These are phyloP conservation scores for Glaucidium brasilianum DNA, from an alignment of 2,113 vertebrate species.

Conservation along the genomic window DNA sequence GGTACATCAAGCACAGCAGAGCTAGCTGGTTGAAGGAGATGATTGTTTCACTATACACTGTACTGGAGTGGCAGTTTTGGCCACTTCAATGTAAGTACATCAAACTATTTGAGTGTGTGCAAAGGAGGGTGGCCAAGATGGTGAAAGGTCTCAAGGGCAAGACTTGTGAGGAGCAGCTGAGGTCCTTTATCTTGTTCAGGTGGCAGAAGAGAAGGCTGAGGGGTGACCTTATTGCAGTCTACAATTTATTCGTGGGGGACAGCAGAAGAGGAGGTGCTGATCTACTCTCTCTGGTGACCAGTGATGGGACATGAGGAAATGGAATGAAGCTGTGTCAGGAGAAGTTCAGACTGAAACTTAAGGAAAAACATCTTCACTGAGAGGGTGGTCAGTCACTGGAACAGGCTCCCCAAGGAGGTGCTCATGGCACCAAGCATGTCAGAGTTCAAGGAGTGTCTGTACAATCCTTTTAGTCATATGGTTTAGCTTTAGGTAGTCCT, in stretches of 20 bases:
- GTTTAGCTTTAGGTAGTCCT: not conserved
- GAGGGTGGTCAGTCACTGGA: not conserved
- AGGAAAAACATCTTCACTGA: not conserved
- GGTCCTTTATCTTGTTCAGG: not conserved
- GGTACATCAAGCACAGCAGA: not conserved
- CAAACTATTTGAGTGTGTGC: not conserved
- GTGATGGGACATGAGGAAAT: not conserved
- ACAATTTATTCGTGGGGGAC: not conserved
- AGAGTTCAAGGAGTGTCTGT: not conserved
- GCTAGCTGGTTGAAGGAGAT: rapidly evolving
- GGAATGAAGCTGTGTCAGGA: not conserved
- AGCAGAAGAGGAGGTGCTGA: not conserved
- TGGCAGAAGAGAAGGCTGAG: not conserved
- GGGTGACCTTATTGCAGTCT: not conserved
- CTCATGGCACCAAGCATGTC: not conserved
- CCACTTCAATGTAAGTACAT: not conserved
- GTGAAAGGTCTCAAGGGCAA: not conserved
- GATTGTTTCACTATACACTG: not conserved
- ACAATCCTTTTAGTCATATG: not conserved
- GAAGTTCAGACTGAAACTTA: not conserved
- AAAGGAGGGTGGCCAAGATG: not conserved
- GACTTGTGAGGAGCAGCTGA: not conserved
- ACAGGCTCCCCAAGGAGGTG: not conserved
- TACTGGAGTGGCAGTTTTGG: not conserved
- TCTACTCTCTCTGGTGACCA: not conserved